Evolutionary conservation across 2,113 vertebrate species (phyloP).

Genomic region (Felis chaus): DNA sequence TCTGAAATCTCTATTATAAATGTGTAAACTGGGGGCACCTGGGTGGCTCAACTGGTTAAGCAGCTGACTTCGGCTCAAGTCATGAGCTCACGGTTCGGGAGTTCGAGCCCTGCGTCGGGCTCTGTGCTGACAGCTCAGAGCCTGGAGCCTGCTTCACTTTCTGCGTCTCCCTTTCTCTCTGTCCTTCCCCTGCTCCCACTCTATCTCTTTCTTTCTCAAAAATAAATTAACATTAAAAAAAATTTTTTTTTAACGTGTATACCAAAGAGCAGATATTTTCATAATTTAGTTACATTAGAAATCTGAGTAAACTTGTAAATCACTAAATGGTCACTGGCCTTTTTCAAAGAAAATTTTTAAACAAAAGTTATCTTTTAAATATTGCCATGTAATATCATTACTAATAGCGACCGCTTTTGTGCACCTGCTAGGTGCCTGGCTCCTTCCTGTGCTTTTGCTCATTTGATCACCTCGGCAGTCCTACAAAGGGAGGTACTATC

Average conservation of each 20-base stretch:
- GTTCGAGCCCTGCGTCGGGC: no score
- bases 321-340: background rate
- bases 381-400: background rate
- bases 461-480: background rate
- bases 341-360: background rate
- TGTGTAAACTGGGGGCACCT: background rate
- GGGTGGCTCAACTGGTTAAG: no score
- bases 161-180: no score
- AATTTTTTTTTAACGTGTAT: no score
- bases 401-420: background rate
- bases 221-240: background rate
- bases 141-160: no score
- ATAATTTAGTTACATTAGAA: conserved; percentile 52
- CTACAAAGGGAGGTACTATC: background rate
- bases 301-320: background rate
- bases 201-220: no score
- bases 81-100: no score
- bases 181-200: no score
- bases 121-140: no score
- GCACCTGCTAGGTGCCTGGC: background rate
- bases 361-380: conserved; percentile 5
- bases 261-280: background rate
- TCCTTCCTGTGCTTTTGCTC: background rate
- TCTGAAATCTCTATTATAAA: background rate
- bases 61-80: no score